Conservation (phyloP, 1,140 invertebrate species). For the Temnothorax nylanderi region DNA sequence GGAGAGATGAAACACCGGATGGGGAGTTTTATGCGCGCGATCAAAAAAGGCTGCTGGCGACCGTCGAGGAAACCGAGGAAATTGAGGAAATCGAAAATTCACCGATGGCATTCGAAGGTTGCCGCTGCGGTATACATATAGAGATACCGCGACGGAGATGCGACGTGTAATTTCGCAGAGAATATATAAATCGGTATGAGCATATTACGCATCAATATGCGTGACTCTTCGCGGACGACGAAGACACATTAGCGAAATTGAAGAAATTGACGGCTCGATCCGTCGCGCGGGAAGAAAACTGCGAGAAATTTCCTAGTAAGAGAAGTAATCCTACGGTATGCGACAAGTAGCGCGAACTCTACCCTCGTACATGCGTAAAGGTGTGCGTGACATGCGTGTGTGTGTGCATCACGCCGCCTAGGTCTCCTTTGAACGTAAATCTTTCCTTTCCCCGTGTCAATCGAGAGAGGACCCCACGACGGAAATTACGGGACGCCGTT, state of each 20-base stretch:
- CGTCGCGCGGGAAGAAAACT: neutral
- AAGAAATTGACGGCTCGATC: slow-evolving; percentile 6
- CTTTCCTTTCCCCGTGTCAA: slow-evolving; percentile 72
- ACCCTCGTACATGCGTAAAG: slow-evolving; percentile 10
- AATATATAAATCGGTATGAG: slow-evolving; percentile 35
- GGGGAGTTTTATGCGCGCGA: slow-evolving; percentile 63
- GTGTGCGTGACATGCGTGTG: neutral
- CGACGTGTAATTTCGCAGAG: slow-evolving; percentile 8
- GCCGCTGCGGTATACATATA: neutral
- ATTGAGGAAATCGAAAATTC: slow-evolving; percentile 57
- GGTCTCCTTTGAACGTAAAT: slow-evolving; percentile 71
- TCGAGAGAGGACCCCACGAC: slow-evolving; percentile 64
- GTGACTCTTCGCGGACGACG: neutral
- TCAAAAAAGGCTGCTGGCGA: slow-evolving; percentile 45
- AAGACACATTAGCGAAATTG: neutral
- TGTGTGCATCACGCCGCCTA: neutral
- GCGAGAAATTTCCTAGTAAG: slow-evolving; percentile 39
- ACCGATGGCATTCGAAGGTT: slow-evolving; percentile 36
- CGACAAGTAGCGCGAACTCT: slow-evolving; percentile 2
- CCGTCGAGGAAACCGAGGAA: slow-evolving; percentile 37
- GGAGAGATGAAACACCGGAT: slow-evolving; percentile 11
- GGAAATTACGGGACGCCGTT: slow-evolving; percentile 74
- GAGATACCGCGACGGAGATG: neutral
- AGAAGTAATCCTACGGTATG: neutral
- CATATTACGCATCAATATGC: neutral